These are phyloP conservation scores for Ochropleura leucogaster DNA, from an alignment of 2,888 invertebrate species.

Conservation along the genomic window DNA sequence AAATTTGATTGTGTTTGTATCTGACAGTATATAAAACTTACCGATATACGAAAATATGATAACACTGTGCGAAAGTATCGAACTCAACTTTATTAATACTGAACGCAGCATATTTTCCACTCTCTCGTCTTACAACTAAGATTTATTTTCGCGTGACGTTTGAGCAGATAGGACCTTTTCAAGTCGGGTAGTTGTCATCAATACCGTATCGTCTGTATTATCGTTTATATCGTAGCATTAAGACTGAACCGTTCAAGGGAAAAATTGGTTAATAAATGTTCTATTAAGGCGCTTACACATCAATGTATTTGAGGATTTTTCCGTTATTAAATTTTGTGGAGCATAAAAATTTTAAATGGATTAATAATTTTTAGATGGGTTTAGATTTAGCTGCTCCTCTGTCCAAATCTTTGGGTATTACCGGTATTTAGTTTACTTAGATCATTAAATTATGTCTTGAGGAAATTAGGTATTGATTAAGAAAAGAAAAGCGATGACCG, in stretches of 20 bases:
- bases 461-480: not conserved
- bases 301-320: not conserved
- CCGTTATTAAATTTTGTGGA: constrained; percentile 27
- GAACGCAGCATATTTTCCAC: constrained; percentile 47
- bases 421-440: no score
- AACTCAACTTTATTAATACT: constrained; percentile 84
- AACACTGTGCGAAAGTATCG: constrained; percentile 86
- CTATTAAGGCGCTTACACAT: constrained; percentile 64
- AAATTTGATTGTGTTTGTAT: constrained; percentile 27
- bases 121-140: constrained; percentile 21
- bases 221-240: constrained; percentile 86
- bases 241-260: constrained; percentile 86
- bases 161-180: constrained; percentile 67
- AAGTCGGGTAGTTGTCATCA: constrained; percentile 75
- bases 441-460: not conserved
- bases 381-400: not conserved
- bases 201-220: constrained; percentile 86
- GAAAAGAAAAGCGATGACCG: not conserved
- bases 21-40: constrained; percentile 8
- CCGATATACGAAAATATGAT: constrained; percentile 78
- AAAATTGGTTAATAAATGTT: constrained; percentile 89
- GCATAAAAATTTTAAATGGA: not conserved
- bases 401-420: not conserved
- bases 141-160: constrained; percentile 46
- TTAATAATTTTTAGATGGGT: not conserved